Conservation (phyloP, 2,888 invertebrate species). For the Suillia variegata region DNA sequence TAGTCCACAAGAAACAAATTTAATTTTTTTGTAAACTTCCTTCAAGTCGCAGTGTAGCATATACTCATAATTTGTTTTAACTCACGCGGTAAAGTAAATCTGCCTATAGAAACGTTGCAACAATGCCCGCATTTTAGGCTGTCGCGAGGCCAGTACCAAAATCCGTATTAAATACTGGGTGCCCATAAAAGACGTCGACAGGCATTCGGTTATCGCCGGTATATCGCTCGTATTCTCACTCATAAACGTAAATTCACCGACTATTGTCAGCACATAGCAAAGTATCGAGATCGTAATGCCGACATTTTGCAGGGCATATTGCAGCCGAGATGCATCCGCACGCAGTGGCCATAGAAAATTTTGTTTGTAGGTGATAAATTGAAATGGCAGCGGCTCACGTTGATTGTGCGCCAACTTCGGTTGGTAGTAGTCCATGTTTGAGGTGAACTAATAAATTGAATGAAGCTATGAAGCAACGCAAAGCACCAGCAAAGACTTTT, state of each 20-base stretch:
- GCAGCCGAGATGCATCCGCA: constrained; percentile 6
- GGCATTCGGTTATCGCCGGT: constrained; percentile 26
- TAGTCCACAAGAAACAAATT: too few relatives aligned
- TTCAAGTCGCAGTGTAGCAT: background rate
- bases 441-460: too few relatives aligned
- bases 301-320: constrained; percentile 7
- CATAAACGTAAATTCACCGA: constrained; percentile 27
- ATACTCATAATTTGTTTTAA: too few relatives aligned
- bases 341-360: constrained; percentile 32
- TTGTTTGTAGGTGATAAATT: constrained; percentile 25
- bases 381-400: constrained; percentile 14
- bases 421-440: constrained; percentile 8
- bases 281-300: constrained; percentile 14
- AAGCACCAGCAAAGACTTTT: too few relatives aligned
- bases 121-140: constrained; percentile 21
- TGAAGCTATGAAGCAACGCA: too few relatives aligned
- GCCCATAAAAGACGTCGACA: constrained; percentile 30
- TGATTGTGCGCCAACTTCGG: background rate
- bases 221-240: constrained; percentile 25
- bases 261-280: constrained; percentile 22
- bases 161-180: constrained; percentile 28
- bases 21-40: too few relatives aligned
- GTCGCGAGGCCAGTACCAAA: constrained; percentile 12
- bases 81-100: constrained; percentile 28
- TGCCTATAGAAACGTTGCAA: constrained; percentile 26